A percentile compares a stretch with the other conserved stretches of the same genome.
Evolutionary conservation across 2,888 invertebrate species (phyloP).

Genomic region (Drosophila leonis): DNA sequence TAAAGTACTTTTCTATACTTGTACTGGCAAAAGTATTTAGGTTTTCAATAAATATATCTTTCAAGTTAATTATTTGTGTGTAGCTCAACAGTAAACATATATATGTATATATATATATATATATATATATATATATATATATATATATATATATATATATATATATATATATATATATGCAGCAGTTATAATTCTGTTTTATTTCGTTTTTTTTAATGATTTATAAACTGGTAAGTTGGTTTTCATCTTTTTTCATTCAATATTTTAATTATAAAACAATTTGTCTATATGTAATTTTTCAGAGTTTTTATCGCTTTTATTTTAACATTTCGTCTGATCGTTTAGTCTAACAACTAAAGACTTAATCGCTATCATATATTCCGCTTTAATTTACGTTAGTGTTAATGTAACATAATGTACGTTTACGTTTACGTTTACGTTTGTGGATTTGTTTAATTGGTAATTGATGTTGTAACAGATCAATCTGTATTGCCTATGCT

Average conservation of each 20-base stretch:
- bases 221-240: slow-evolving; percentile 48
- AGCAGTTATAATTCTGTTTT: slow-evolving; percentile 60
- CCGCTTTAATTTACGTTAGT: slow-evolving; percentile 56
- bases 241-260: slow-evolving; percentile 48
- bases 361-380: slow-evolving; percentile 66
- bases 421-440: slow-evolving; percentile 53
- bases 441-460: slow-evolving; percentile 48
- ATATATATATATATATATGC: slow-evolving; percentile 56
- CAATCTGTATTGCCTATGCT: slow-evolving; percentile 49
- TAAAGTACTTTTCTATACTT: slow-evolving; percentile 28
- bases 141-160: slow-evolving; percentile 27
- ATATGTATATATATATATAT: slow-evolving; percentile 62
- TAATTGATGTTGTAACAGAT: slow-evolving; percentile 71
- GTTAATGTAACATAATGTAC: slow-evolving; percentile 67
- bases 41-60: slow-evolving; percentile 67
- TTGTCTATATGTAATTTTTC: slow-evolving; percentile 57
- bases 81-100: slow-evolving; percentile 73
- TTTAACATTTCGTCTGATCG: slow-evolving; percentile 41
- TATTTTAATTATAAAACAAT: slow-evolving; percentile 75
- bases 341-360: slow-evolving; percentile 60
- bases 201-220: slow-evolving; percentile 42
- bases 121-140: slow-evolving; percentile 61
- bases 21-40: slow-evolving; percentile 43
- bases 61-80: slow-evolving; percentile 63
- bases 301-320: slow-evolving; percentile 43